A percentile compares a stretch with the other conserved stretches of the same genome.
Evolutionary conservation across 2,888 invertebrate genomes (phyloP).

Genomic region (Bedellia somnulentella): DNA sequence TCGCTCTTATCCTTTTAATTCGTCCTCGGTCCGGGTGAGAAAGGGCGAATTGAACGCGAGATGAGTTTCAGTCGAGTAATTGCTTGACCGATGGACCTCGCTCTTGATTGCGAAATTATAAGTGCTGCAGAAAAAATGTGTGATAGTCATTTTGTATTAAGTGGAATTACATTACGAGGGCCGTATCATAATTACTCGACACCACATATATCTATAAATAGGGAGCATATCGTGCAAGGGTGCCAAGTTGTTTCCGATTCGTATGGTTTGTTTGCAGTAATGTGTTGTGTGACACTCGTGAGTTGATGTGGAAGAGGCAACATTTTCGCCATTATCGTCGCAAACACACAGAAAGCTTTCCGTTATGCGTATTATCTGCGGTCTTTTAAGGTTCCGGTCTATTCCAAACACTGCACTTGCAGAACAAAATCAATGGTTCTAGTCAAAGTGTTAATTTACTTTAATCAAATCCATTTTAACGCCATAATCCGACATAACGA

Average conservation of each 20-base stretch:
- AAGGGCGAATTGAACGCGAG: conserved; percentile 16
- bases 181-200: no score
- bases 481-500: no score
- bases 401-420: background rate
- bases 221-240: no score
- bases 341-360: conserved; percentile 19
- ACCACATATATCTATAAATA: no score
- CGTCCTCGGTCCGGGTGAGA: conserved; percentile 40
- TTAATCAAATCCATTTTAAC: no score
- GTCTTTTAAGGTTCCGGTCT: conserved; percentile 11
- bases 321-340: conserved; percentile 13
- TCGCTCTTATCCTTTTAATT: conserved; percentile 51
- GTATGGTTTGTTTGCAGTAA: no score
- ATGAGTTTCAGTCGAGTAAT: conserved; percentile 35
- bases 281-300: conserved; percentile 2
- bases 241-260: no score
- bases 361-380: conserved; percentile 24
- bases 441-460: no score
- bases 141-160: conserved; percentile 2
- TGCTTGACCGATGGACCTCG: conserved; percentile 29
- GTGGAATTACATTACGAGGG: no score
- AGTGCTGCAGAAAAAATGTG: conserved; percentile 22
- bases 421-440: no score
- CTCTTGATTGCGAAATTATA: conserved; percentile 33
- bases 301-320: no score